These are phyloP conservation scores for Deilephila porcellus DNA, from an alignment of 2,888 invertebrate species.

Conservation along the genomic window DNA sequence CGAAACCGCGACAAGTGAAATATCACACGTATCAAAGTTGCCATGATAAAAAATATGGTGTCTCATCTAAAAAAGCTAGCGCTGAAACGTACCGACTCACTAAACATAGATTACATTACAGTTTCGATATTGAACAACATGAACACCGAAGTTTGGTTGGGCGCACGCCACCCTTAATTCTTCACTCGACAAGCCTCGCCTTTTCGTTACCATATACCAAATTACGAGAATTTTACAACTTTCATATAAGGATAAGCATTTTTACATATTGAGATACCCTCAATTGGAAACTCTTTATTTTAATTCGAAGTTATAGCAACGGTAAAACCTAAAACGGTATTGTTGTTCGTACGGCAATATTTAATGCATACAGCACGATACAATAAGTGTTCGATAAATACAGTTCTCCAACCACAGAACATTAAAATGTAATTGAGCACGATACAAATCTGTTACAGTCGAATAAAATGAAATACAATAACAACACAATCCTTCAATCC, in stretches of 20 bases:
- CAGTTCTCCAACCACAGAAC: not conserved
- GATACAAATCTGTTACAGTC: not conserved
- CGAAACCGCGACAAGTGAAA: constrained; percentile 70
- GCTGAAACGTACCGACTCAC: constrained; percentile 44
- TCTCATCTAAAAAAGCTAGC: constrained; percentile 61
- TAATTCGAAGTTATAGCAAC: no score
- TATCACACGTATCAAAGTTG: constrained; percentile 46
- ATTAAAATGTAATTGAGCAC: constrained; percentile 18
- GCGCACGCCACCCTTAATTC: constrained; percentile 19
- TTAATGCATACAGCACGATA: not conserved
- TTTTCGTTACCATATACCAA: not conserved
- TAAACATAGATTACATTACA: constrained; percentile 32
- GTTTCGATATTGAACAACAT: constrained; percentile 31
- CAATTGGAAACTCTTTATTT: no score
- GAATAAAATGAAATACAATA: not conserved
- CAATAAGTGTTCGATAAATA: not conserved
- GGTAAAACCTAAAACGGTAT: no score
- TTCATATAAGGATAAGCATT: not conserved
- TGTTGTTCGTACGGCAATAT: no score
- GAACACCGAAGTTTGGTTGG: constrained; percentile 41
- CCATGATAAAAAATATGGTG: constrained; percentile 49
- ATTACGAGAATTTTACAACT: no score
- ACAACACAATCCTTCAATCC: no score
- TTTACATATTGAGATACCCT: no score
- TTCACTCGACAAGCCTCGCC: constrained; percentile 11